Conservation (phyloP, 2,888 invertebrate species). For the Cantharis rustica region DNA sequence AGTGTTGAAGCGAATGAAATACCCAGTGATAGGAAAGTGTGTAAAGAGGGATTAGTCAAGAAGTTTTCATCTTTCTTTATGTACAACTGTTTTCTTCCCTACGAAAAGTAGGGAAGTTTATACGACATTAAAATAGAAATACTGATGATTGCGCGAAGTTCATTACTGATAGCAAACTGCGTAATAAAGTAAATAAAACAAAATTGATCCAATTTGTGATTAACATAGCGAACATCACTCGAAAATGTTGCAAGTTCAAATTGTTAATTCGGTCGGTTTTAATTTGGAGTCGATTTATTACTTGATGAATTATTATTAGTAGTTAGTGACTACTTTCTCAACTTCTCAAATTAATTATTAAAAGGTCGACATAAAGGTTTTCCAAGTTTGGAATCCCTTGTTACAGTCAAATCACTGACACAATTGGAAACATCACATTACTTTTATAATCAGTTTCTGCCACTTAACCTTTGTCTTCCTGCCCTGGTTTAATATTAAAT, state of each 20-base stretch:
- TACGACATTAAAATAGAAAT: neutral
- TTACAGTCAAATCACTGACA: slow-evolving; percentile 13
- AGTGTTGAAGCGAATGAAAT: too few relatives aligned
- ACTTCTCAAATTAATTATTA: slow-evolving; percentile 1
- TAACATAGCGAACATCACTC: neutral
- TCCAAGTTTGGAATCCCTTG: slow-evolving; percentile 1
- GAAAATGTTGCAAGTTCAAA: neutral
- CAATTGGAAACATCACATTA: slow-evolving; percentile 13
- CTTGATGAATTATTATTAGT: neutral
- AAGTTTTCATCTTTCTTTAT: too few relatives aligned
- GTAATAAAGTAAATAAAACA: neutral
- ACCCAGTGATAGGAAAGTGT: too few relatives aligned
- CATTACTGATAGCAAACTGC: neutral
- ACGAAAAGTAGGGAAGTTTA: neutral
- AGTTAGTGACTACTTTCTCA: neutral
- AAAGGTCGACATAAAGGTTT: neutral
- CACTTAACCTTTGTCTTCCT: neutral
- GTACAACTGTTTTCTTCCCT: too few relatives aligned
- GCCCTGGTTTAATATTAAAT: neutral
- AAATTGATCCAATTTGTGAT: neutral
- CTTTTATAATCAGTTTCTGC: slow-evolving; percentile 8
- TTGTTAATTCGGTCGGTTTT: neutral
- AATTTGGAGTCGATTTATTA: neutral
- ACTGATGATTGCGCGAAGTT: neutral
- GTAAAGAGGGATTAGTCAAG: too few relatives aligned